Percentiles rank a stretch among this genome's conserved stretches.
phyloP scores from a whole-genome alignment of 1,140 invertebrate species.

The Sycophila sp. region DNA sequence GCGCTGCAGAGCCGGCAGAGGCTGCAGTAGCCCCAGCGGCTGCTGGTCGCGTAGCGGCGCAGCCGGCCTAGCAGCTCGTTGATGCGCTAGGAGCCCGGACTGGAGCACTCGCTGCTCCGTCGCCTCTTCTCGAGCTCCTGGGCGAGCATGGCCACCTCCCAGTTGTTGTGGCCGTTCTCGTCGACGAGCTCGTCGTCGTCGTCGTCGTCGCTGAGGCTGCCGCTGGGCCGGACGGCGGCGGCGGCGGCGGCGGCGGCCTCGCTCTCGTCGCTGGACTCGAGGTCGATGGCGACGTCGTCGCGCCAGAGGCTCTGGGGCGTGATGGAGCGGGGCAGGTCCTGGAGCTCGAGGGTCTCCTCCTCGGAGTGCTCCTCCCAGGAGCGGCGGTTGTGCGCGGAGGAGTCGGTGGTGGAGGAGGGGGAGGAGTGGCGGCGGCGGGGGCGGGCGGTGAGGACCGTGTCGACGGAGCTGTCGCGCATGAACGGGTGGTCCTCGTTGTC shows the following conservation, averaged over 20 bases:
- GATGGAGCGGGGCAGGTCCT: conserved; percentile 67
- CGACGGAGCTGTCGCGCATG: conserved; percentile 70
- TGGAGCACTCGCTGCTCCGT: conserved; percentile 61
- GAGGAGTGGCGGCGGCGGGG: conserved; percentile 51
- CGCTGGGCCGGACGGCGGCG: conserved; percentile 41
- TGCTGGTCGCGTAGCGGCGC: not conserved
- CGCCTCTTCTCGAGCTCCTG: conserved; percentile 74
- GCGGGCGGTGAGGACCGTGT: conserved; percentile 65
- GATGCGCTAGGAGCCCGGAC: conserved; percentile 65
- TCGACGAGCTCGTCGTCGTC: conserved; percentile 48
- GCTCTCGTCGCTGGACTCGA: conserved; percentile 65
- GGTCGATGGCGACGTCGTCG: conserved; percentile 64
- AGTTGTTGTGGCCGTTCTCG: conserved; percentile 70
- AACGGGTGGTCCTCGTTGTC: conserved; percentile 67
- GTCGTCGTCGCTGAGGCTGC: conserved; percentile 38
- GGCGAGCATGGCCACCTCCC: conserved; percentile 82
- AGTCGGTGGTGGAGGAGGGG: conserved; percentile 51
- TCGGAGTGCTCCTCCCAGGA: conserved; percentile 72
- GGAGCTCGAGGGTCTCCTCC: conserved; percentile 69
- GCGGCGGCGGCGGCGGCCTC: conserved; percentile 44
- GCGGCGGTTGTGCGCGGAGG: conserved; percentile 52
- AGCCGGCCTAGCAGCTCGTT: conserved; percentile 33
- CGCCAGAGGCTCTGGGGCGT: conserved; percentile 58
- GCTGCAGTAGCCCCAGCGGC: not conserved
- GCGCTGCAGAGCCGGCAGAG: not conserved